Percentiles rank a stretch among this genome's conserved stretches.
These are phyloP conservation scores for Onychomys torridus DNA, from an alignment of 2,797 vertebrate species.

Conservation along the genomic window DNA sequence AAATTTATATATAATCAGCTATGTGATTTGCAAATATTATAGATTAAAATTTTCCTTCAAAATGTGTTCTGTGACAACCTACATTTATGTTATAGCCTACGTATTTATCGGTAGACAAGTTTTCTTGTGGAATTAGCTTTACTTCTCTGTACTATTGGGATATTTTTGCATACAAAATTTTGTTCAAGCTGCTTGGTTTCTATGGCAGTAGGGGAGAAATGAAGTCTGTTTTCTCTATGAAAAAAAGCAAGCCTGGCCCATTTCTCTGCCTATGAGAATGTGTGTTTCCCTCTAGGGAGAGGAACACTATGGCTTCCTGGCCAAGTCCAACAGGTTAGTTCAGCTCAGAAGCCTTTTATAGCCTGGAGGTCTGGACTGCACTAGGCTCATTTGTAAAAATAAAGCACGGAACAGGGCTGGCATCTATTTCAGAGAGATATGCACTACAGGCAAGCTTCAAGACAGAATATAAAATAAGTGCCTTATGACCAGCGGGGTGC, in stretches of 20 bases:
- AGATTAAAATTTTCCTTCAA: conserved; percentile 42
- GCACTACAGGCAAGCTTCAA: background rate
- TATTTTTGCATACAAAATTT: conserved; percentile 58
- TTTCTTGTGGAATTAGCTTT: conserved; percentile 22
- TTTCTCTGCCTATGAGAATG: background rate
- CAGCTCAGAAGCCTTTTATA: background rate
- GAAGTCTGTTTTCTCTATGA: conserved; percentile 36
- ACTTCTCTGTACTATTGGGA: conserved; percentile 1
- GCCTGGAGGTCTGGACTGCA: background rate
- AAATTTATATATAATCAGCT: background rate
- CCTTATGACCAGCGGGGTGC: background rate
- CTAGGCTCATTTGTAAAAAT: conserved; percentile 31
- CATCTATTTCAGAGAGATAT: background rate
- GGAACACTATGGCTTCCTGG: background rate
- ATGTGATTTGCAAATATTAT: background rate
- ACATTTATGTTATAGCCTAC: background rate
- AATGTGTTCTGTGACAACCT: background rate
- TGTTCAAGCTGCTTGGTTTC: conserved; percentile 43
- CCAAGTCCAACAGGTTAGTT: background rate
- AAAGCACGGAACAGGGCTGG: conserved; percentile 28
- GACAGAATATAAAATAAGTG: background rate
- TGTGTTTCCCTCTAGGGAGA: background rate
- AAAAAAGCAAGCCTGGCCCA: background rate
- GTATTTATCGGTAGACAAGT: background rate
- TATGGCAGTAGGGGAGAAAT: background rate